Evolutionary conservation across 2,888 invertebrate genomes (phyloP), one percentile per base, ranked within the genome.

Genomic region (Cephus sareptanus): DNA sequence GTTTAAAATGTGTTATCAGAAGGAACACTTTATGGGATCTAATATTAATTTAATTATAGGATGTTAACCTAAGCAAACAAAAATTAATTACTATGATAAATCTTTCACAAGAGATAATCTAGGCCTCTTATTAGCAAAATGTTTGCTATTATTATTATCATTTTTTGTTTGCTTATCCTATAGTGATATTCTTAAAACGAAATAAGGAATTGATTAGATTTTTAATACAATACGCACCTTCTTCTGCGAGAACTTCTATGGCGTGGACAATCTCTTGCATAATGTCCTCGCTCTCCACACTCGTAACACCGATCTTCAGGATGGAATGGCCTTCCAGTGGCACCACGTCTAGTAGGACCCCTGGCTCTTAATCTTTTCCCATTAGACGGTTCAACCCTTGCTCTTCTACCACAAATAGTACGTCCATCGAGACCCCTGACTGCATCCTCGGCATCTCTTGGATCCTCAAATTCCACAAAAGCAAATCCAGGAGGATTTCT

Each of bases 401-500:
- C 97, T 74, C 98, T 94, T 70, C 97, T 94, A 0, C 98, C 98
- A 92, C 98, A 98, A 83, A 98, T 95, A 71, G 96, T 96, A 73
- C 97, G 93, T 0, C 96, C 96, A 90, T 96, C 96, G 90, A 95
- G 89, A 15, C 92, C 94, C 89, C 95, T 93, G 80, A 98, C 97
- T 35, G 98, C 97, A 92, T 98, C 98, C 88, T 97, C 97, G 13
- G 98, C 98, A 92, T 98, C 98, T 82, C 97, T 93, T 11, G 96
- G 94, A 92, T 98, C 98, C 92, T 98, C 98, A 91, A 97, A 98
- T 91, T 98, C 98, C 2, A 98, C 97, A 92, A 98, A 98, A 11
- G 98, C 98, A 92, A 98, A 98, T 76, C 98, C 98, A 79, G 98
- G 98, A 23, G 97, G 98, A 92, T 98, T 98, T 85, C 98, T 94